phyloP scores from a whole-genome alignment of 2,113 vertebrate genomes.

The Leptosomus discolor region DNA sequence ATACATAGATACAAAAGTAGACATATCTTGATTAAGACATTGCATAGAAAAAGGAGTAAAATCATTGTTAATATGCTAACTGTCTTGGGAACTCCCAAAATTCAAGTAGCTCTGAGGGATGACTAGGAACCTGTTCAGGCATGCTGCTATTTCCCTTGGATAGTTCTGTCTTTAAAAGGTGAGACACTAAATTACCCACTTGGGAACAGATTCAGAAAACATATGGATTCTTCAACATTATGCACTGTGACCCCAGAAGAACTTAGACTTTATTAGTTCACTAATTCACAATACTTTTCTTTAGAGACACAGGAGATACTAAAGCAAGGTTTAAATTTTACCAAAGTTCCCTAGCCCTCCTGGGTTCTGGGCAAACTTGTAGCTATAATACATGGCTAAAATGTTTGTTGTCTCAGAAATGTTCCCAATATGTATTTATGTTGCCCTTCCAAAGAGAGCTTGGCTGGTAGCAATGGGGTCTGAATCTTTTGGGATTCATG shows the following conservation, averaged over 20 bases:
- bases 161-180: slow-evolving; percentile 11
- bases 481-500: not conserved
- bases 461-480: not conserved
- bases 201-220: not conserved
- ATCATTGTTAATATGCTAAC: not conserved
- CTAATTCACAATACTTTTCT: not conserved
- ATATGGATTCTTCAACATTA: not conserved
- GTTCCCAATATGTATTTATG: not conserved
- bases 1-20: not conserved
- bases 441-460: not conserved
- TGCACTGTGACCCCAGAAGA: not conserved
- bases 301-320: not conserved
- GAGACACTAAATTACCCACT: not conserved
- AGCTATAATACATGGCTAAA: not conserved
- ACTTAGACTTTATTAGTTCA: not conserved
- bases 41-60: not conserved
- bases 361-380: not conserved
- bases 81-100: not conserved
- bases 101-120: not conserved
- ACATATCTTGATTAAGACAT: not conserved
- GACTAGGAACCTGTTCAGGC: not conserved
- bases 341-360: not conserved
- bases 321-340: not conserved
- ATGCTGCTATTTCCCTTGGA: not conserved
- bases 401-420: not conserved